These are phyloP conservation scores for Catagonus wagneri DNA, from an alignment of 2,113 vertebrate genomes.

Conservation along the genomic window DNA sequence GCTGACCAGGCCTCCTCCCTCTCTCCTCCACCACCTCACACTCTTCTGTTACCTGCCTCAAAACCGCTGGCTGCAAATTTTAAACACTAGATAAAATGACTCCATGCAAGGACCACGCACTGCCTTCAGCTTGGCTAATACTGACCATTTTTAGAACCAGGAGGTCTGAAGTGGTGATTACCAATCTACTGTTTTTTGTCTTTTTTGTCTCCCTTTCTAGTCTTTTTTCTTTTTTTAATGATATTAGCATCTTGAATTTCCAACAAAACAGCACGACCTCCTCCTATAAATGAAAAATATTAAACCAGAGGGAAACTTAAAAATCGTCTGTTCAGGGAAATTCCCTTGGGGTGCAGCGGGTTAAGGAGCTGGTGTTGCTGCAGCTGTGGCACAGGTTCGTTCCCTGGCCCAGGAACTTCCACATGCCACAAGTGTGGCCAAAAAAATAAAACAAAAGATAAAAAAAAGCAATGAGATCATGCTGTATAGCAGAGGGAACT, in stretches of 20 bases:
- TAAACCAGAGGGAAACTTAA: constrained; percentile 13
- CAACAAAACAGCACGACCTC: not conserved
- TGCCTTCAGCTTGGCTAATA: not conserved
- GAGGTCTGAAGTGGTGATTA: not conserved
- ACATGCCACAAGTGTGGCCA: too few relatives aligned
- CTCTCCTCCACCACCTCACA: not conserved
- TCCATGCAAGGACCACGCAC: not conserved
- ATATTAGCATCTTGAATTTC: constrained; percentile 3
- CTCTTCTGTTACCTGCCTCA: not conserved
- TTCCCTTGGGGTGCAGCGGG: too few relatives aligned
- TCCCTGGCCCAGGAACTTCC: too few relatives aligned
- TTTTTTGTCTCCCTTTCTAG: not conserved
- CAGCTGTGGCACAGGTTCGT: too few relatives aligned
- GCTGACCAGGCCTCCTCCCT: not conserved
- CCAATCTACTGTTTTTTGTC: too few relatives aligned
- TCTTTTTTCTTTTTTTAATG: not conserved
- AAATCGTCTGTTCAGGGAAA: not conserved
- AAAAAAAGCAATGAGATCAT: too few relatives aligned
- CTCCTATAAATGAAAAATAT: not conserved
- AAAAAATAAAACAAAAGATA: too few relatives aligned
- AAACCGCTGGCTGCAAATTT: not conserved
- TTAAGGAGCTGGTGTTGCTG: too few relatives aligned
- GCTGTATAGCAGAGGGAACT: too few relatives aligned
- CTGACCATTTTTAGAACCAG: not conserved
- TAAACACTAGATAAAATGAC: not conserved